Conservation (phyloP, 2,888 invertebrate species). For the Lordiphosa fenestrarum region DNA sequence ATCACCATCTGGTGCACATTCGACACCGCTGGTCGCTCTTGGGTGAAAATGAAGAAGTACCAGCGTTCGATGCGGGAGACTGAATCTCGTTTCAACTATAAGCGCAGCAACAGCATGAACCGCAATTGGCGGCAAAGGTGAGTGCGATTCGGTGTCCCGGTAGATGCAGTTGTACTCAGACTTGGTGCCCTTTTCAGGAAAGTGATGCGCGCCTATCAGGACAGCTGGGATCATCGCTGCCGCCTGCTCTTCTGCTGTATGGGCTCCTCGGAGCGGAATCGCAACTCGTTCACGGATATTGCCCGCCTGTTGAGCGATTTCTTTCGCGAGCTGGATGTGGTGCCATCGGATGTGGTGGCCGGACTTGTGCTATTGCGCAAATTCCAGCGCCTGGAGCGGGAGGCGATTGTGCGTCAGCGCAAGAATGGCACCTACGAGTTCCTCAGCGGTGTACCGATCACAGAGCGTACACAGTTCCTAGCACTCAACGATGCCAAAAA, state of each 20-base stretch:
- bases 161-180: background rate
- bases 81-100: conserved; percentile 88
- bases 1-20: conserved; percentile 92
- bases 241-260: conserved; percentile 91
- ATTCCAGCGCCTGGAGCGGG: conserved; percentile 89
- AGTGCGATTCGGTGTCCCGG: conserved; percentile 5
- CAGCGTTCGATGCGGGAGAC: conserved; percentile 90
- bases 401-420: conserved; percentile 87
- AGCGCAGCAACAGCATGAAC: conserved; percentile 87
- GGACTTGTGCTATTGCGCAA: conserved; percentile 89
- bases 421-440: conserved; percentile 92
- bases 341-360: conserved; percentile 92
- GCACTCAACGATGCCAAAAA: conserved; percentile 88
- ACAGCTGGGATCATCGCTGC: conserved; percentile 93
- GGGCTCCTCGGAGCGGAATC: conserved; percentile 86
- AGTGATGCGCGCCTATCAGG: conserved; percentile 91
- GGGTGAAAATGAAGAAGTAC: conserved; percentile 94
- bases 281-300: conserved; percentile 92
- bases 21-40: conserved; percentile 92
- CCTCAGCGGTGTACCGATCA: conserved; percentile 91
- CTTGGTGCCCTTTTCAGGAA: conserved; percentile 83
- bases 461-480: conserved; percentile 89
- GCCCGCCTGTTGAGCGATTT: conserved; percentile 91
- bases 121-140: conserved; percentile 92
- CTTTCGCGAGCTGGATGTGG: conserved; percentile 92